phyloP scores from a whole-genome alignment of 1,140 invertebrate genomes.

The Ruditapes philippinarum region DNA sequence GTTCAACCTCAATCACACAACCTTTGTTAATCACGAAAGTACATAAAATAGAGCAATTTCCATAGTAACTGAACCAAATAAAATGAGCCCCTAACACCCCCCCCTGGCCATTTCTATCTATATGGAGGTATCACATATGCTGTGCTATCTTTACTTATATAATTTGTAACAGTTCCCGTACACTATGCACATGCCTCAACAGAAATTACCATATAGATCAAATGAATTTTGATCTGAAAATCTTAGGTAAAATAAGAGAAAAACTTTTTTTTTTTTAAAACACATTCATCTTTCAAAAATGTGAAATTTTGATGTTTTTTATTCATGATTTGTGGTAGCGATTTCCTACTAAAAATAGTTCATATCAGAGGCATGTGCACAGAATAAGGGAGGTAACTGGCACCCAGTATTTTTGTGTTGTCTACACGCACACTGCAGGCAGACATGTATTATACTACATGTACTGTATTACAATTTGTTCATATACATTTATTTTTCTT shows the following conservation, averaged over 20 bases:
- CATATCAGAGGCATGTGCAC: neutral
- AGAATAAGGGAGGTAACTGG: neutral
- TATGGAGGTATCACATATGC: constrained; percentile 26
- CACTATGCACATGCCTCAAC: neutral
- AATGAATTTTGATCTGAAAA: too few species aligned
- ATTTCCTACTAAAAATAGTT: too few species aligned
- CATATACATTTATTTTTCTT: neutral
- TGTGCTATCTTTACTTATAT: neutral
- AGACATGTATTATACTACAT: constrained; percentile 12
- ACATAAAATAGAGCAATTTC: neutral
- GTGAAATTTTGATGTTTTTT: too few species aligned
- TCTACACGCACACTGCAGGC: constrained; percentile 7
- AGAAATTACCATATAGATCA: too few species aligned
- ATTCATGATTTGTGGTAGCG: too few species aligned
- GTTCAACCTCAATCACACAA: neutral
- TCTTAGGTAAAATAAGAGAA: too few species aligned
- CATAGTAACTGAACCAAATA: too few species aligned
- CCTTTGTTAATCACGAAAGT: neutral
- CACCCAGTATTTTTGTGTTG: neutral
- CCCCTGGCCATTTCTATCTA: neutral
- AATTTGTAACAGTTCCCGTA: neutral
- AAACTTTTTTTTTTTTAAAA: too few species aligned
- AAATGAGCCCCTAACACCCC: too few species aligned
- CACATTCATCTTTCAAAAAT: too few species aligned
- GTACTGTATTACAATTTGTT: constrained; percentile 22